Percentiles rank a stretch among this genome's conserved stretches.
These are phyloP conservation scores for Falco biarmicus DNA, from an alignment of 2,797 vertebrate genomes.

Conservation along the genomic window DNA sequence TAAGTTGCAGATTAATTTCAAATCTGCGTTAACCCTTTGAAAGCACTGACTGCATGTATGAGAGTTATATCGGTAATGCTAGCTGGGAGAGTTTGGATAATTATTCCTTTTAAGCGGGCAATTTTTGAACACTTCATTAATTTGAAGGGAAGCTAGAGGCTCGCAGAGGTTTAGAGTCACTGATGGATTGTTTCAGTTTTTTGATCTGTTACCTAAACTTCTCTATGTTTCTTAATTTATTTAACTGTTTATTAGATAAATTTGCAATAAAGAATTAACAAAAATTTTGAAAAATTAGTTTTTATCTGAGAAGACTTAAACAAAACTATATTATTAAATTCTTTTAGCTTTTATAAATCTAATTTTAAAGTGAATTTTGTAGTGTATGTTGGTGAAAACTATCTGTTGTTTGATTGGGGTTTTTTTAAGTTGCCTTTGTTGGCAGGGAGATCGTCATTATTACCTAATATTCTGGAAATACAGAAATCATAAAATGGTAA, in stretches of 20 bases:
- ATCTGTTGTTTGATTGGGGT: accelerated
- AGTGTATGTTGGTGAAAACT: background rate
- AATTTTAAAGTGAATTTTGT: background rate
- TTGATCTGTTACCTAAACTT: background rate
- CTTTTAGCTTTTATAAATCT: background rate
- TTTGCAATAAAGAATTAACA: background rate
- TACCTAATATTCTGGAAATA: background rate
- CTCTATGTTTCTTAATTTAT: background rate
- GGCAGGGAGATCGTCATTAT: background rate
- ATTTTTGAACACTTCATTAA: background rate
- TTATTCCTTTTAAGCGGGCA: background rate
- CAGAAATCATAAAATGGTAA: background rate
- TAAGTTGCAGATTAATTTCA: background rate
- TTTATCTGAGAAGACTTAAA: background rate
- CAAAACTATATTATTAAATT: background rate
- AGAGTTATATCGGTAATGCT: background rate
- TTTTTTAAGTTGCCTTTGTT: background rate
- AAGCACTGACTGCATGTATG: background rate
- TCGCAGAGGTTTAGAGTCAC: background rate
- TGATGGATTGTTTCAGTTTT: background rate
- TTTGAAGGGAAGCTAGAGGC: background rate
- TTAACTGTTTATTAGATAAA: background rate
- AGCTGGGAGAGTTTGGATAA: background rate
- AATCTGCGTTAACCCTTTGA: background rate
- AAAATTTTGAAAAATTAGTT: accelerated